Conservation (phyloP, 2,888 invertebrate genomes). For the Listrodromus nycthemerus region DNA sequence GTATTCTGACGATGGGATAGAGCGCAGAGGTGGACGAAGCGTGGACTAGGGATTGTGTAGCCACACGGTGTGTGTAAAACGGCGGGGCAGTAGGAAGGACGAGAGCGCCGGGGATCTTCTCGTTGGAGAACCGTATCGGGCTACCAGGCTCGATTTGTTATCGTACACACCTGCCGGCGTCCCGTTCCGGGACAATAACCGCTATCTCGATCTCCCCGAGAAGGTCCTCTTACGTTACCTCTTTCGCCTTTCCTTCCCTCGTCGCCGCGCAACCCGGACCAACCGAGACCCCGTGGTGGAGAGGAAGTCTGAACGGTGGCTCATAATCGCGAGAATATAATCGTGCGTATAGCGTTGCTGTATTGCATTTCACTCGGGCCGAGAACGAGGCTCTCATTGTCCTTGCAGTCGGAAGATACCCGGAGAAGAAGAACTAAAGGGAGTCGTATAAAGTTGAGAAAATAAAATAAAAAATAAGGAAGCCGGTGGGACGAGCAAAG, state of each 20-base stretch:
- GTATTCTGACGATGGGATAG: conserved; percentile 20
- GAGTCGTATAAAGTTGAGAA: background rate
- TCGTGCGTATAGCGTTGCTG: conserved; percentile 11
- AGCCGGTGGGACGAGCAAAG: conserved; percentile 4
- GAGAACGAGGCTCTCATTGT: conserved; percentile 57
- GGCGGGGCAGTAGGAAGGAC: conserved; percentile 37
- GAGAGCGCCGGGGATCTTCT: conserved; percentile 46
- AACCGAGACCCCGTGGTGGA: background rate
- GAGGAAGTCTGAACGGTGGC: conserved; percentile 36
- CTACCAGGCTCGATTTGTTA: conserved; percentile 77
- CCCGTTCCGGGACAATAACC: conserved; percentile 79
- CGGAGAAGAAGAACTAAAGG: conserved; percentile 1
- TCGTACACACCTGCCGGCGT: conserved; percentile 79
- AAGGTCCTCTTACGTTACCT: conserved; percentile 76
- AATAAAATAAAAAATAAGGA: conserved; percentile 15
- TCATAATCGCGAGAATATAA: conserved; percentile 38
- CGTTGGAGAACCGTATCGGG: conserved; percentile 65
- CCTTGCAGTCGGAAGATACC: conserved; percentile 42
- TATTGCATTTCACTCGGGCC: conserved; percentile 47
- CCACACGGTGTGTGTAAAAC: conserved; percentile 1
- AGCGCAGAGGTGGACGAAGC: conserved; percentile 20
- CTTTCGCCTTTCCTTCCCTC: conserved; percentile 45
- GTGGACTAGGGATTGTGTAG: conserved; percentile 36
- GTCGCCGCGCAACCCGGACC: conserved; percentile 18
- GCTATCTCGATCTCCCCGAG: conserved; percentile 78